Base-by-base conservation (phyloP, 1,140 invertebrate genomes). In the Drosophila pandora region DNA sequence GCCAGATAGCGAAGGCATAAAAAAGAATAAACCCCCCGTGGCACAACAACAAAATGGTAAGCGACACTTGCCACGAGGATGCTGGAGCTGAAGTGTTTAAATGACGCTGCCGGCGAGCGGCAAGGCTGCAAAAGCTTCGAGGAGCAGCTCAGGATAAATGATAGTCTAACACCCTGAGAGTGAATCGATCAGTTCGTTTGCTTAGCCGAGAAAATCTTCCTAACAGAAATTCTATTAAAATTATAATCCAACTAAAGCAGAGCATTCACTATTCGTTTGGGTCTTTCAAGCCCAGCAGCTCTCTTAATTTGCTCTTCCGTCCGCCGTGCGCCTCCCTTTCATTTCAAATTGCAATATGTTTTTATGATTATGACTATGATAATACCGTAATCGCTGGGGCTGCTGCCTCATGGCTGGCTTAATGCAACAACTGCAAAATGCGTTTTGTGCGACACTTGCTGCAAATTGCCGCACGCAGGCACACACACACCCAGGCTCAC, bases 291-390 rank as follows among this genome's bases (percentile, higher is more conserved):
- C 41, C 8, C 56, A 60, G 43, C n/a, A 52, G 30, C 47, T 34
- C 6, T 50, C 59, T 67, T 62, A 67, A 67, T 67, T 63, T 67
- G 59, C 4, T 22, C 63, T 52, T 67, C 63, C 59, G 52, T 41
- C 47, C 63, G 34, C 21, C 21, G n/a, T 6, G 34, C 7, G 43
- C 54, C 13, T 50, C 45, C 12, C 28, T 21, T 10, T 25, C 10
- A 22, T 21, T 22, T 9, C 39, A n/a, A 47, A 68, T 21, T 62
- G 55, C 48, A 56, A 65, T 75, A 64, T 49, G 68, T 72, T 85
- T 85, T 85, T 82, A 87, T 82, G 82, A 85, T 82, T 87, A 87
- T 85, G 74, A 71, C 82, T 71, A 87, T 77, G 82, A 85, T 87
- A 78, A 87, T 85, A 71, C 69, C 61, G 59, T 75, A 79, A 64